These are phyloP conservation scores for Pocillopora damicornis DNA, from an alignment of 64 coral and sea anemone species.

Conservation along the genomic window DNA sequence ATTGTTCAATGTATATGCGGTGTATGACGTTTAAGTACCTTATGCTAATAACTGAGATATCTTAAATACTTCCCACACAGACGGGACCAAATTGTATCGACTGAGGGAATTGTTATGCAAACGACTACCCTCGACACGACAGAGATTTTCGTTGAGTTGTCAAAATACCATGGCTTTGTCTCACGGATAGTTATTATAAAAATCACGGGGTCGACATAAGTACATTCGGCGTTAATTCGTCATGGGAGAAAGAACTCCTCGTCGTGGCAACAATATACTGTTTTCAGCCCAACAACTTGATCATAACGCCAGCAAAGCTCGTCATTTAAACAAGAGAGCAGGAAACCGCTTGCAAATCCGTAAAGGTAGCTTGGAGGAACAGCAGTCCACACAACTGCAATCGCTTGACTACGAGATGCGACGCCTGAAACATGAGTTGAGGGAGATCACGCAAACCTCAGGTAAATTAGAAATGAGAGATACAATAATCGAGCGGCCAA, in stretches of 20 bases:
- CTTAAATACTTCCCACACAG: conserved; percentile 18
- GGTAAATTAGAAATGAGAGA: conserved; percentile 39
- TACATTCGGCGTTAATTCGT: neutral
- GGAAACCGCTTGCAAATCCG: conserved; percentile 57
- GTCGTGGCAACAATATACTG: conserved; percentile 34
- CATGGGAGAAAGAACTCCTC: conserved; percentile 55
- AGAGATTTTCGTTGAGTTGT: conserved; percentile 16
- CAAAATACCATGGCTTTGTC: neutral
- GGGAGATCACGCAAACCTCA: conserved; percentile 63
- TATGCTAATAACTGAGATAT: conserved; percentile 27
- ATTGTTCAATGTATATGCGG: neutral
- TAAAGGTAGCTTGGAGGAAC: conserved; percentile 51
- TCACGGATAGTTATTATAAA: neutral
- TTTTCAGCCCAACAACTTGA: conserved; percentile 68
- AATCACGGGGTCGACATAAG: neutral
- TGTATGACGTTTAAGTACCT: conserved; percentile 30
- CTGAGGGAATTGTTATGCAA: conserved; percentile 37
- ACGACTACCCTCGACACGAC: neutral
- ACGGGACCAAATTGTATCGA: neutral
- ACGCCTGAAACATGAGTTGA: conserved; percentile 56
- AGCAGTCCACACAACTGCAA: conserved; percentile 58
- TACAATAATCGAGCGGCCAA: neutral
- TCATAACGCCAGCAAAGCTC: conserved; percentile 77
- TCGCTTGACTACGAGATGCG: conserved; percentile 80
- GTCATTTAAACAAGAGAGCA: conserved; percentile 70